These are phyloP conservation scores for Tringa solitaria DNA, from an alignment of 2,113 vertebrate species.

Conservation along the genomic window DNA sequence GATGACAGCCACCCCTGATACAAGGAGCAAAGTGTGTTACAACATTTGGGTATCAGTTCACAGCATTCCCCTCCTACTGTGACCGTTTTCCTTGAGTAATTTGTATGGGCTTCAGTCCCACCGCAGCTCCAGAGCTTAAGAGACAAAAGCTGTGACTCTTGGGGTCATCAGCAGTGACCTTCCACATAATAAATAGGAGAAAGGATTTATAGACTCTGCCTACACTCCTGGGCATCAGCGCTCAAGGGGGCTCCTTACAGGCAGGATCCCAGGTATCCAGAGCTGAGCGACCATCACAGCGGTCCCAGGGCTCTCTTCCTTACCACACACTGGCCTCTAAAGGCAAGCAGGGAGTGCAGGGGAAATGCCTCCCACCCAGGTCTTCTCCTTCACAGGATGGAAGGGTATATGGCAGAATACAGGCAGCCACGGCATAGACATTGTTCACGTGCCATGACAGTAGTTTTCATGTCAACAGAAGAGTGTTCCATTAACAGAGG, in stretches of 20 bases:
- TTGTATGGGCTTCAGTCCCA: background rate
- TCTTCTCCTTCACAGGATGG: background rate
- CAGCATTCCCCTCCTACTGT: background rate
- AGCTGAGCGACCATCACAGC: rapidly evolving
- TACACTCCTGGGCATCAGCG: no score
- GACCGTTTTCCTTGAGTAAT: background rate
- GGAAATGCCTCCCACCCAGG: background rate
- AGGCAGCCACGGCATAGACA: rapidly evolving
- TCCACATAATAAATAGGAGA: background rate
- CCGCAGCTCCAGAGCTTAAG: background rate
- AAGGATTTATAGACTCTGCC: background rate
- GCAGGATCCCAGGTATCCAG: background rate
- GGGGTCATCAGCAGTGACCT: background rate
- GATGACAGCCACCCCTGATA: background rate
- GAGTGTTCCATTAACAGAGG: background rate
- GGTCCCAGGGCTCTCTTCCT: background rate
- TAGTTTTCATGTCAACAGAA: background rate
- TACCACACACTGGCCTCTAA: background rate
- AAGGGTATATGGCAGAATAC: background rate
- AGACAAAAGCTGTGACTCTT: background rate
- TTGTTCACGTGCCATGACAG: rapidly evolving
- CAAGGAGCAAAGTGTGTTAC: background rate
- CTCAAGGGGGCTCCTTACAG: background rate
- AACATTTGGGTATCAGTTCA: background rate
- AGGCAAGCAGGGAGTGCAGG: background rate